Evolutionary conservation across 1,140 invertebrate genomes (phyloP).

Genomic region (Neodiprion virginianus): DNA sequence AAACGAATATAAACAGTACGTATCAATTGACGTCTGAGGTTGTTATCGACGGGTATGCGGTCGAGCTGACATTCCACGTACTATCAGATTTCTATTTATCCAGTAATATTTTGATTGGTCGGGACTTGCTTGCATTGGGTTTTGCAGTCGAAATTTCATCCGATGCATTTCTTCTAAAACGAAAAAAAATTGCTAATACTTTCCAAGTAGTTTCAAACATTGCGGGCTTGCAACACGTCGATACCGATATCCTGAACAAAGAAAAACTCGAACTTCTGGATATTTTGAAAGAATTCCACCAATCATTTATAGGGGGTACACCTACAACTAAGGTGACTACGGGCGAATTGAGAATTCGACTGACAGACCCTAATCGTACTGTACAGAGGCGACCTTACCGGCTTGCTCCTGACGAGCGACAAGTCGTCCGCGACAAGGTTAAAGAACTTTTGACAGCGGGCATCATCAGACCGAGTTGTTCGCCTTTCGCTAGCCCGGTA

Average conservation of each 20-base stretch:
- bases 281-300: constrained; percentile 6
- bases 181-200: not conserved
- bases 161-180: constrained; percentile 12
- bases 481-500: constrained; percentile 46
- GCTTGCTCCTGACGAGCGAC: constrained; percentile 18
- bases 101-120: constrained; percentile 19
- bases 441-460: constrained; percentile 3
- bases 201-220: not conserved
- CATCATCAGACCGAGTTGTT: constrained; percentile 35
- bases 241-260: constrained; percentile 3
- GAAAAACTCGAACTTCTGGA: not conserved
- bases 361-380: constrained; percentile 18
- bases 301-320: constrained; percentile 10
- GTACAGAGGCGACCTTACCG: constrained; percentile 29
- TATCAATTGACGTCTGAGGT: constrained; percentile 19
- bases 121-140: constrained; percentile 22
- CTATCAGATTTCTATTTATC: constrained; percentile 8
- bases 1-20: constrained; percentile 9
- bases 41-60: not conserved
- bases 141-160: constrained; percentile 20
- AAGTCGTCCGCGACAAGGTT: constrained; percentile 22
- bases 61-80: constrained; percentile 19
- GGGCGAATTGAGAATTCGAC: constrained; percentile 20
- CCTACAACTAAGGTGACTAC: constrained; percentile 17
- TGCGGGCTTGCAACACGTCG: not conserved